These are phyloP conservation scores for Cecropterus lyciades DNA, from an alignment of 1,140 invertebrate genomes.

Conservation along the genomic window DNA sequence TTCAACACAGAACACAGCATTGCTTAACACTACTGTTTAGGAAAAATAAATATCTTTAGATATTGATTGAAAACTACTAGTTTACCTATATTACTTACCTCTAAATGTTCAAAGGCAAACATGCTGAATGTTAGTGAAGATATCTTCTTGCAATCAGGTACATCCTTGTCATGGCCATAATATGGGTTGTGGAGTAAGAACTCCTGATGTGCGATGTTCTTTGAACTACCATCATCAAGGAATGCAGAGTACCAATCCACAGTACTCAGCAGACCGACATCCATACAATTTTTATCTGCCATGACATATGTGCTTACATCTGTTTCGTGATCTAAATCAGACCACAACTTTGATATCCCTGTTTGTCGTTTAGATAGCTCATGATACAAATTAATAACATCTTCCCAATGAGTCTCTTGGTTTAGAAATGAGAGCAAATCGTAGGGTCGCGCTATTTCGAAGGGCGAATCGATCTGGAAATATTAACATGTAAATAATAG, in stretches of 20 bases:
- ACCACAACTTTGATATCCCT: conserved; percentile 87
- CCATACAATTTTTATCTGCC: conserved; percentile 88
- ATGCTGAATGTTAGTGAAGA: conserved; percentile 90
- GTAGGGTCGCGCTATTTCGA: conserved; percentile 90
- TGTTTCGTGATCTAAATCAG: conserved; percentile 84
- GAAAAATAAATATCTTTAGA: no score
- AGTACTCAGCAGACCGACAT: conserved; percentile 86
- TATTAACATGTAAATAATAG: conserved; percentile 15
- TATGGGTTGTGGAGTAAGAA: conserved; percentile 50
- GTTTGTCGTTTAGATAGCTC: conserved; percentile 87
- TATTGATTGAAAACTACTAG: no score
- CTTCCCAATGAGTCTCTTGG: conserved; percentile 89
- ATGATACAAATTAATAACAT: conserved; percentile 87
- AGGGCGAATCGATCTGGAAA: conserved; percentile 89
- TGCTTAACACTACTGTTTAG: no score
- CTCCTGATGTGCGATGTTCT: conserved; percentile 56
- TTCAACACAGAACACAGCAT: no score
- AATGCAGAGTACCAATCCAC: conserved; percentile 90
- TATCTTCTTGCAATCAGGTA: conserved; percentile 89
- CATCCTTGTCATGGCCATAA: conserved; percentile 61
- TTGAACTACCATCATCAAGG: conserved; percentile 79
- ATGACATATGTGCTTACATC: conserved; percentile 88
- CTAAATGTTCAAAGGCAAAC: conserved; percentile 92
- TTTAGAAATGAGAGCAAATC: conserved; percentile 92
- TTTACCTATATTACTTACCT: conserved; percentile 77